Conservation (phyloP, 2,888 invertebrate species). For the Eristalis intricaria region DNA sequence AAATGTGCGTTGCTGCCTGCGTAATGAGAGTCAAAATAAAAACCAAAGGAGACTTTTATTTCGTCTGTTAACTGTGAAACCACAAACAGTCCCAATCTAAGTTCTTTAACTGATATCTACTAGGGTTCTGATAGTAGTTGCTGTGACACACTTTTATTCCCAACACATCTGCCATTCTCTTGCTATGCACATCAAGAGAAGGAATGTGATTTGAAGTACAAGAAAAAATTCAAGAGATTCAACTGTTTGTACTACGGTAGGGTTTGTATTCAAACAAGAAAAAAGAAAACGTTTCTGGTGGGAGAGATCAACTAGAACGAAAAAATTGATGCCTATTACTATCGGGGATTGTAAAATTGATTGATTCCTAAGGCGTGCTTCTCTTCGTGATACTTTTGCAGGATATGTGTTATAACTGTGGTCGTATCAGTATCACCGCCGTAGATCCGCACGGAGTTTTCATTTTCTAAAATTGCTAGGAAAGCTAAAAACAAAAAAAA, state of each 20-base stretch:
- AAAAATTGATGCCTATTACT: constrained; percentile 71
- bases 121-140: too few relatives aligned
- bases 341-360: constrained; percentile 80
- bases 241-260: constrained; percentile 44
- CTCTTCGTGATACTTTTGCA: constrained; percentile 85
- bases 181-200: not conserved
- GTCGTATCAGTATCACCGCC: constrained; percentile 86
- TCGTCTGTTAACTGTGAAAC: not conserved
- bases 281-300: constrained; percentile 22
- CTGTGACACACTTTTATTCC: not conserved
- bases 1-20: not conserved
- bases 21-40: not conserved
- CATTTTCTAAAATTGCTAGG: constrained; percentile 86
- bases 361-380: constrained; percentile 84
- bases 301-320: constrained; percentile 28
- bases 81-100: too few relatives aligned
- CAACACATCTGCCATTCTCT: not conserved
- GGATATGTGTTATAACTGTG: constrained; percentile 85
- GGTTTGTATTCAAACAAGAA: constrained; percentile 18
- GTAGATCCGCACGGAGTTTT: constrained; percentile 85
- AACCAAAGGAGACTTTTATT: not conserved
- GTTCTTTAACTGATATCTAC: too few relatives aligned
- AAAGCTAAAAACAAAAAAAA: constrained; percentile 82
- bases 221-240: constrained; percentile 7
- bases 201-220: constrained; percentile 1